Percentiles rank a stretch among this genome's conserved stretches.
Conservation (phyloP, 2,113 vertebrate genomes). For the Zingel zingel region DNA sequence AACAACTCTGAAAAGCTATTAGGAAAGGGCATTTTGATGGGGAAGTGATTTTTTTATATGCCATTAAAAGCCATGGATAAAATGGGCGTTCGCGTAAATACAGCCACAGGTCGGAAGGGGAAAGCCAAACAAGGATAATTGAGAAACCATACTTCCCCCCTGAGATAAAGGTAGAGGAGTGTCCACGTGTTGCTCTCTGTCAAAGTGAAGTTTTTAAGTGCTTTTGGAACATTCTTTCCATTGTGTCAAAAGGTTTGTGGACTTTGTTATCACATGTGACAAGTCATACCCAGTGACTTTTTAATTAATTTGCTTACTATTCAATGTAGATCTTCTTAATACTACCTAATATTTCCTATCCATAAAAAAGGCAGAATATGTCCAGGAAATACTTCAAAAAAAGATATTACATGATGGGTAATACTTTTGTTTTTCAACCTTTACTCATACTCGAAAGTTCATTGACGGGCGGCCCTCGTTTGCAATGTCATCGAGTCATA, state of each 20-base stretch:
- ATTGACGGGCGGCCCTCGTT: no score
- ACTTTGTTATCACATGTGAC: neutral
- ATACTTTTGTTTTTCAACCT: no score
- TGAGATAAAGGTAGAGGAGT: constrained; percentile 67
- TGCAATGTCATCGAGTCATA: no score
- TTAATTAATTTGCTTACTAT: neutral
- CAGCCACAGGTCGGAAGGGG: constrained; percentile 81
- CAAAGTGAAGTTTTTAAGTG: constrained; percentile 9
- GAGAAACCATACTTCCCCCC: constrained; percentile 68
- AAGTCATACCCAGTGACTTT: neutral
- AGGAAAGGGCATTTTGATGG: constrained; percentile 78
- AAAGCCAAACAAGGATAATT: constrained; percentile 75
- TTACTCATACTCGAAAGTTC: no score
- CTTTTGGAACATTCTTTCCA: neutral
- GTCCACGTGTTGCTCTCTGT: constrained; percentile 63
- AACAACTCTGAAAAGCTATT: constrained; percentile 81
- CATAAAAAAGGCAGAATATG: no score
- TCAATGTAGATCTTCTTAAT: no score
- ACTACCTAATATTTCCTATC: no score
- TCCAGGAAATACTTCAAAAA: no score
- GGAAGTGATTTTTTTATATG: constrained; percentile 80
- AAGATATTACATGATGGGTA: no score
- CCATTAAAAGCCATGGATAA: constrained; percentile 83
- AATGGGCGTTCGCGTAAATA: constrained; percentile 83
- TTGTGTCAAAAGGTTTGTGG: no score